Evolutionary conservation across 92 coral and sea anemone genomes (phyloP).

Genomic region (Anthopleura xanthogrammica): DNA sequence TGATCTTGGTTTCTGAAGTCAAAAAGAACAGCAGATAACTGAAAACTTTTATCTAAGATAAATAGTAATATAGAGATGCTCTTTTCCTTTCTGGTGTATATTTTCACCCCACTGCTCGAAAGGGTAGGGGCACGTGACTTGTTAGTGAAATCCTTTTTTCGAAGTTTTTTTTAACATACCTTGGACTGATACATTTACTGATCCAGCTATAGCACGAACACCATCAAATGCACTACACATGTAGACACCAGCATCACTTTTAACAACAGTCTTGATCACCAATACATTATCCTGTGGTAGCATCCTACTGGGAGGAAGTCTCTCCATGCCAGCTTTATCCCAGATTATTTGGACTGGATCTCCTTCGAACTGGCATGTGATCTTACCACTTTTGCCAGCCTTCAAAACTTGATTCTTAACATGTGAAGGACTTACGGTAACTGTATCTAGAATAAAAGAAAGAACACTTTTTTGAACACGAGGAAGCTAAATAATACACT

Average conservation of each 20-base stretch:
- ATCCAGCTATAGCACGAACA: constrained; percentile 31
- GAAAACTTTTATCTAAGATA: too few species aligned
- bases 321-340: constrained; percentile 50
- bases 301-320: constrained; percentile 39
- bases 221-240: constrained; percentile 69
- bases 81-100: too few species aligned
- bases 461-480: too few species aligned
- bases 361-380: constrained; percentile 63
- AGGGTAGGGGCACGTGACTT: too few species aligned
- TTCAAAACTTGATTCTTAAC: constrained; percentile 40
- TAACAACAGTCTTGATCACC: constrained; percentile 38
- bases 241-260: constrained; percentile 68
- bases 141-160: too few species aligned
- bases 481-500: too few species aligned
- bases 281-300: constrained; percentile 48
- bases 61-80: too few species aligned
- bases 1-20: constrained; percentile 14
- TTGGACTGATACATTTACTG: constrained; percentile 51
- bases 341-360: constrained; percentile 71
- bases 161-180: constrained; percentile 42
- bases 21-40: too few species aligned
- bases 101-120: too few species aligned
- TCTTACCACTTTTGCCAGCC: constrained; percentile 57
- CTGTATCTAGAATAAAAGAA: not conserved
- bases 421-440: constrained; percentile 53